A percentile compares a stretch with the other conserved stretches of the same genome.
Evolutionary conservation across 2,797 vertebrate genomes (phyloP).

Genomic region (Pyrocephalus nanus): DNA sequence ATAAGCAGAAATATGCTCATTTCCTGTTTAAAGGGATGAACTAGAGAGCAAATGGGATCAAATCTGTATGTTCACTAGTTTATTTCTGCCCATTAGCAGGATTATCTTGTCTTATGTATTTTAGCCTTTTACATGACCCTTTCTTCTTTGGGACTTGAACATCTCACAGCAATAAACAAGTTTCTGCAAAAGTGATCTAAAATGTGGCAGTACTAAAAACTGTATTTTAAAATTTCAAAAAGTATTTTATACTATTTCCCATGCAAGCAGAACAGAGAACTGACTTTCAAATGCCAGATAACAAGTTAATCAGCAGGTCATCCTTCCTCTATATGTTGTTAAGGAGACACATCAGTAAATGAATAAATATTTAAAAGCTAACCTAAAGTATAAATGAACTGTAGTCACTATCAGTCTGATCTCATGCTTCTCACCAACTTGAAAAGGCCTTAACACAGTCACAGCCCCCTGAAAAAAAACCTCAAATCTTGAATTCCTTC

Average conservation of each 20-base stretch:
- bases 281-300: neutral
- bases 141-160: neutral
- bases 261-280: neutral
- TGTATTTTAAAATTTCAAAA: neutral
- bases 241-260: neutral
- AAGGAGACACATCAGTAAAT: neutral
- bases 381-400: neutral
- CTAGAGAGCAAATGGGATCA: neutral
- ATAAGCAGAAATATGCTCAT: neutral
- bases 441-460: neutral
- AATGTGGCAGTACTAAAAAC: neutral
- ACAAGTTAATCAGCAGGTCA: neutral
- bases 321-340: neutral
- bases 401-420: neutral
- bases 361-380: neutral
- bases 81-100: neutral
- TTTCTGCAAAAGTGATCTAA: neutral
- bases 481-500: neutral
- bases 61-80: neutral
- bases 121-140: neutral
- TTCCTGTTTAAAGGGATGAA: neutral
- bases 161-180: neutral
- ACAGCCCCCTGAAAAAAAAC: neutral
- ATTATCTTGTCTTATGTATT: neutral
- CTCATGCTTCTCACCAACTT: neutral